Base-by-base conservation (phyloP, 2,888 invertebrate genomes). In the Tenthredo amoena region DNA sequence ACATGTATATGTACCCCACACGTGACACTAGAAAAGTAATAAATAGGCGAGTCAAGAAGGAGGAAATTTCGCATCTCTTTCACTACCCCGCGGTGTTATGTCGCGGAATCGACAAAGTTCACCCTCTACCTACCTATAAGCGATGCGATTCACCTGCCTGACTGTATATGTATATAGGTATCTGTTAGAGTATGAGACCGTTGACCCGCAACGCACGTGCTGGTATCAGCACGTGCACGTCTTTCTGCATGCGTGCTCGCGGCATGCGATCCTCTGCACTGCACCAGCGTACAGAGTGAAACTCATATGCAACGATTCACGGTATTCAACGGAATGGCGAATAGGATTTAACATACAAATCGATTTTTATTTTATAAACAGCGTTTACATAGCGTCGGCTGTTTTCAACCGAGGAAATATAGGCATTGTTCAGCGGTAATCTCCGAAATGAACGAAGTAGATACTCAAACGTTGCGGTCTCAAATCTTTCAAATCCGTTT, bases 201-300 rank as follows among this genome's bases (percentile, higher is more conserved):
- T 81, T 81, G 62, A 81, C 81, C 81, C 40, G 81, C 37, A 21
- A 81, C 58, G 62, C 81, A 81, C 81, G 81, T 81, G 81, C 81
- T 81, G 62, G 40, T 81, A 62, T 62, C 81, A 81, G 62, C 81
- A 81, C 81, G 81, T 81, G 81, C 58, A 81, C 12, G 40, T 62
- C 58, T 40, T 40, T 40, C 21, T 81, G 81, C 81, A 62, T 81
- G 81, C 81, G 62, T 81, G 62, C 62, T 12, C 37, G 21, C 58
- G 62, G 40, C 77, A 55, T 50, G 34, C n/a, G 81, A 43, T 74
- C 72, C 43, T 71, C 71, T 9, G 55, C n/a, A 55, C 55, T n/a
- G 55, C n/a, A 55, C 6, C 18, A 18, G 71, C 71, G 18, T n/a
- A 37, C 58, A 26, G 58, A 37, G 58, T 81, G 72, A 74, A 74